Base-by-base conservation (phyloP, 2,888 invertebrate species). In the Chirona hameri region DNA sequence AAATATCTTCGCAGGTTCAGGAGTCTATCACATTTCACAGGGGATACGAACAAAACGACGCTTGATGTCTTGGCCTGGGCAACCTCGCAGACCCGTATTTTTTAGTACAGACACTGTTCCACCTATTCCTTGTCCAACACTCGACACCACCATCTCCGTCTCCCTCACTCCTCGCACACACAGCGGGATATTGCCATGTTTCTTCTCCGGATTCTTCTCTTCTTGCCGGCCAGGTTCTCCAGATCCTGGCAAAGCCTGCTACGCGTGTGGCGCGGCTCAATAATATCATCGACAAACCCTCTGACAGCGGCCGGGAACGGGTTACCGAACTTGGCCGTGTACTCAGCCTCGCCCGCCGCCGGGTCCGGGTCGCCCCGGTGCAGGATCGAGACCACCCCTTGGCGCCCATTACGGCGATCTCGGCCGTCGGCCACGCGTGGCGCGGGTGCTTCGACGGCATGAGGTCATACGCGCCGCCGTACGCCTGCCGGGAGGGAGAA, bases 371-470 rank as follows among this genome's bases (percentile, higher is more conserved):
- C 89, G 18, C 89, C 90, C 83, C 91, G 88, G 87, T 91, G 92
- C 27, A 92, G 89, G 86, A 92, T 92, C 10, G 91, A 89, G 29
- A 92, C 92, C 14, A 92, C 92, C 57, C 92, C 88, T 92, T 91
- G 39, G 92, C 91, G 81, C 92, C 92, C 92, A 92, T 92, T 14
- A 93, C 92, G 29, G 92, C 92, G 21, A 92, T 84, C 87, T 93
- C 92, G 83, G 92, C 92, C 21, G 92, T 91, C 31, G 92, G 92
- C 92, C 92, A 93, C 55, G 92, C 92, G 86, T 92, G 93, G 87
- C 92, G 88, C 72, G 93, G 88, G 88, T 92, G 92, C 87, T 92
- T 92, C 0, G 92, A 92, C 81, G 91, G 90, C 92, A 93, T 93
- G 39, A 93, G 92, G 87, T 91, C 91, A 87, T 92, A 92, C 0